Percentiles rank a stretch among this genome's conserved stretches.
phyloP scores from a whole-genome alignment of 2,888 invertebrate genomes.

The Tetragnatha montana region DNA sequence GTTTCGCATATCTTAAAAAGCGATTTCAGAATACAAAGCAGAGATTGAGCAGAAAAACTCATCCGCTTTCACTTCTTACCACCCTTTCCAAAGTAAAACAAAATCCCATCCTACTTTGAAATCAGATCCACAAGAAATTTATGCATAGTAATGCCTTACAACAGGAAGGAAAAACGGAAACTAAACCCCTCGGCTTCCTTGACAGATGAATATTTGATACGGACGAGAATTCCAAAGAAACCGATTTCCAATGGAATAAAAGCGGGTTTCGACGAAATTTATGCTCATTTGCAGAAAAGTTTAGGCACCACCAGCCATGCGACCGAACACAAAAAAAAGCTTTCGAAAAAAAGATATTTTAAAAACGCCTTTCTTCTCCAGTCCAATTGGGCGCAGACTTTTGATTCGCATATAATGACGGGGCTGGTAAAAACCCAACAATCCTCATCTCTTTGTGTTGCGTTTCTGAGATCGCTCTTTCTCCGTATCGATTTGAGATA shows the following conservation, averaged over 20 bases:
- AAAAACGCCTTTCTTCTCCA: not conserved
- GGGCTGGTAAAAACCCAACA: conserved; percentile 25
- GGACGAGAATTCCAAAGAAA: conserved; percentile 41
- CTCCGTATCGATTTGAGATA: conserved; percentile 46
- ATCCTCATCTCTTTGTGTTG: conserved; percentile 16
- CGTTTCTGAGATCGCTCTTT: conserved; percentile 16
- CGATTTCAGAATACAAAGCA: not conserved
- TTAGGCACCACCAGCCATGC: conserved; percentile 1
- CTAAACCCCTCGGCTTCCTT: conserved; percentile 32
- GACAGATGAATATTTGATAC: conserved; percentile 67
- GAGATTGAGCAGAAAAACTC: not conserved
- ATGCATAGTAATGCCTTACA: conserved; percentile 25
- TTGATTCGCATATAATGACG: conserved; percentile 61
- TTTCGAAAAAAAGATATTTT: conserved; percentile 20
- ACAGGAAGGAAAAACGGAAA: conserved; percentile 17
- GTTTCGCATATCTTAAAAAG: too few species aligned
- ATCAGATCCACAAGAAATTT: conserved; percentile 16
- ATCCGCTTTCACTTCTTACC: not conserved
- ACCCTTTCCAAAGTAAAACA: not conserved
- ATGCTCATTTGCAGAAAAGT: conserved; percentile 47
- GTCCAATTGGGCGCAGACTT: conserved; percentile 31
- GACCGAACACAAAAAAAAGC: conserved; percentile 23
- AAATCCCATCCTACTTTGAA: not conserved
- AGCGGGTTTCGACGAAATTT: conserved; percentile 55
- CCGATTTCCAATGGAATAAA: conserved; percentile 61